These are phyloP conservation scores for Antechinus stuartii DNA, from an alignment of 2,113 vertebrate species.

Conservation along the genomic window DNA sequence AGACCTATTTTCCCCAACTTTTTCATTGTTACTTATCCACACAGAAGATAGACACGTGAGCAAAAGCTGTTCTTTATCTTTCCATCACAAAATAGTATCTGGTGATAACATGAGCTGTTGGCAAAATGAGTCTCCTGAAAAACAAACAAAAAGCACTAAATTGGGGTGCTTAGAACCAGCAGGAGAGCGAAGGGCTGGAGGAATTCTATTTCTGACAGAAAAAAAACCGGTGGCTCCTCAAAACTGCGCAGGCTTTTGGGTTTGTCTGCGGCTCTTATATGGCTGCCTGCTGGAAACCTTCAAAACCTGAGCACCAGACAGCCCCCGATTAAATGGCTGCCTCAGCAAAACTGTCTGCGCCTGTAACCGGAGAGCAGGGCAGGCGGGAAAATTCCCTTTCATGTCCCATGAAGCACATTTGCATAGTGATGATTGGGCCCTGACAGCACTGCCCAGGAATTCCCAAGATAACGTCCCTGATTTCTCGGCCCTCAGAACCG, in stretches of 20 bases:
- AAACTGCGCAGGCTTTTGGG: slow-evolving; percentile 35
- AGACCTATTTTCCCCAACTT: background rate
- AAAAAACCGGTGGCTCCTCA: slow-evolving; percentile 23
- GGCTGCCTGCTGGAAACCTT: slow-evolving; percentile 45
- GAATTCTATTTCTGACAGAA: slow-evolving; percentile 43
- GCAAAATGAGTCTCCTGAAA: slow-evolving; percentile 12
- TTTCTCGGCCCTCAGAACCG: slow-evolving; percentile 37
- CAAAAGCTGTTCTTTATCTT: background rate
- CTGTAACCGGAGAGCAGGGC: slow-evolving; percentile 62
- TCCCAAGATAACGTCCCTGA: slow-evolving; percentile 58
- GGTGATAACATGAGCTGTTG: slow-evolving; percentile 30
- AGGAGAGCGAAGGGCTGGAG: slow-evolving; percentile 20
- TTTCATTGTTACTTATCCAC: background rate
- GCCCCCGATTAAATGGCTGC: slow-evolving; percentile 67
- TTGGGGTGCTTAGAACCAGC: slow-evolving; percentile 34
- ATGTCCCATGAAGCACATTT: slow-evolving; percentile 61
- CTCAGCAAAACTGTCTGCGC: slow-evolving; percentile 70
- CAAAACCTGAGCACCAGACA: slow-evolving; percentile 58
- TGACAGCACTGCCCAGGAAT: slow-evolving; percentile 41
- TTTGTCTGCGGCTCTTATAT: slow-evolving; percentile 52
- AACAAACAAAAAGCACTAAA: slow-evolving; percentile 30
- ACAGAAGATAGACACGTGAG: background rate
- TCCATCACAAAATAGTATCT: slow-evolving; percentile 17
- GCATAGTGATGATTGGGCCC: slow-evolving; percentile 21
- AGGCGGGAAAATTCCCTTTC: slow-evolving; percentile 67